Base-by-base conservation (phyloP, 2,797 vertebrate genomes). In the Pangasius djambal region DNA sequence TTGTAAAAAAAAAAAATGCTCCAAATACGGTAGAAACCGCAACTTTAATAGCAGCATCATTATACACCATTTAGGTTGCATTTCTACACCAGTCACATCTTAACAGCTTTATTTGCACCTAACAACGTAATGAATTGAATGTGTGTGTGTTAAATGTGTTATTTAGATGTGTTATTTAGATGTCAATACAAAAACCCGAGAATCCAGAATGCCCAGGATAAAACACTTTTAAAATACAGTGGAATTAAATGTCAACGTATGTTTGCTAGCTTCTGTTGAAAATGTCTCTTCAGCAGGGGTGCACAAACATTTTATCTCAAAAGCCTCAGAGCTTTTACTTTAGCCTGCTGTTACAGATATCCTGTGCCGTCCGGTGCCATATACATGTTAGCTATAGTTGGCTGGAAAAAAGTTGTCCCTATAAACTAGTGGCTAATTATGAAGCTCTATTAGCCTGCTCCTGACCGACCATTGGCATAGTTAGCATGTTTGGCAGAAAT, bases 101-200 rank as follows among this genome's bases (percentile, higher is more conserved):
- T 44, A 83, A 83, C 59, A 85, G 67, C 48, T 85, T 70, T 52
- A 52, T 85, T 65, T 37, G 65, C 48, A 70, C 48, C 69, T 65
- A 20, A 25, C 8, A 59, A 59, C 16, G 3, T 57, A 37, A 34
- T 40, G 10, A 59, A 59, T 59, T 59, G 78, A 25, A 7, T 40
- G 10, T 13, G 8, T 79, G 50, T 79, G 18, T 81, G 78, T 37
- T 48, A 28, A 83, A 50, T n/a, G 25, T 40, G 40, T 40, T 40
- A 40, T 5, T 7, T 7, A 48, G 6, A 48, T 48, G 44, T 83
- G 81, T 83, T n/a, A 44, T 44, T 59, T 25, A 82, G 20, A 82
- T 18, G 81, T n/a, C 37, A 20, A 18, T 37, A 1, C 59, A 44
- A 83, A 28, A 18, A 15, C 57, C 20, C 1, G 40, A 22, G 44